Conservation (phyloP, 2,888 invertebrate species). For the Apodemia mormo region DNA sequence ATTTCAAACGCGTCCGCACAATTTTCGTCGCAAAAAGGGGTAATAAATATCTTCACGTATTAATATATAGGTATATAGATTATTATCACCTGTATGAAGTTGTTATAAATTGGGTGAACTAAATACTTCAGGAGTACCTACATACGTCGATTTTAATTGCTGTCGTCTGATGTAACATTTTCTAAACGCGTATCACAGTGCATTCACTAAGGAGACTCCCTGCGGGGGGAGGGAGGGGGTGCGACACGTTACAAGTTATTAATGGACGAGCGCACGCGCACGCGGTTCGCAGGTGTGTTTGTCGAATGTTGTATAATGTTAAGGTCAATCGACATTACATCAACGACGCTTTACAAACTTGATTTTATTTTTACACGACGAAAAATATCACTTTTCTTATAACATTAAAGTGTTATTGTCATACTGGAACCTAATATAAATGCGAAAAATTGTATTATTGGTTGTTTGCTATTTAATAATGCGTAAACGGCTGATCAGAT, state of each 20-base stretch:
- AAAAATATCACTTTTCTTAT: no score
- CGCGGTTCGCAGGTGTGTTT: slow-evolving; percentile 8
- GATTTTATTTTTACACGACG: not conserved
- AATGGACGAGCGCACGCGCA: slow-evolving; percentile 19
- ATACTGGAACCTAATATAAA: no score
- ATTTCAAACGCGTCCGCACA: no score
- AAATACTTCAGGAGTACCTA: slow-evolving; percentile 12
- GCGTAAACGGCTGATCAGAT: no score
- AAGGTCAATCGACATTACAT: slow-evolving; percentile 2
- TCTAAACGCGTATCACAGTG: not conserved
- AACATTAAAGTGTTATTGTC: no score
- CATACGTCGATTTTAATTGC: not conserved
- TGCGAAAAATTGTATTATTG: no score
- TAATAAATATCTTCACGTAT: no score
- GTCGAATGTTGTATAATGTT: not conserved
- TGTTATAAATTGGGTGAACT: not conserved
- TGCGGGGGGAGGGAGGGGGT: not conserved
- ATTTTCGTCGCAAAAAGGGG: no score
- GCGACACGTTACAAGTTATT: not conserved
- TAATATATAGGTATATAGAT: not conserved
- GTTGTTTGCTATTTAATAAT: no score
- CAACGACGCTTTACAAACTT: slow-evolving; percentile 22
- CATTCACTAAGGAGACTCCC: slow-evolving; percentile 5
- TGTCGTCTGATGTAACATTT: slow-evolving; percentile 2
- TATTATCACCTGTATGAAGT: no score